Conservation (phyloP, 2,888 invertebrate genomes). For the Leucoptera coffeella region DNA sequence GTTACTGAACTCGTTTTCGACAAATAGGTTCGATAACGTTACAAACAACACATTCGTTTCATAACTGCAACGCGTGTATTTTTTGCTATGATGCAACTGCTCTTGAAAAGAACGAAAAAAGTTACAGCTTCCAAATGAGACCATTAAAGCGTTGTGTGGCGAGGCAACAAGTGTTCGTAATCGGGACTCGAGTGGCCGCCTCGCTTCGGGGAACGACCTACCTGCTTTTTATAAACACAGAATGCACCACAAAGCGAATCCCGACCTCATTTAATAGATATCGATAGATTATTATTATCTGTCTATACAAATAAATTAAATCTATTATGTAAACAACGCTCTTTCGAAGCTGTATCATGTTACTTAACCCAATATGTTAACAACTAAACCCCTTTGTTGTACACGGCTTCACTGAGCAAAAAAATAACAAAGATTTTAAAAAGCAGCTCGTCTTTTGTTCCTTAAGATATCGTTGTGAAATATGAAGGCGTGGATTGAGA, state of each 20-base stretch:
- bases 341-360: too few relatives aligned
- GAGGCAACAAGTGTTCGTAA: conserved; percentile 10
- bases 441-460: conserved; percentile 2
- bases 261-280: conserved; percentile 26
- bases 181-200: conserved; percentile 16
- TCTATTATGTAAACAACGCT: too few relatives aligned
- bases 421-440: conserved; percentile 1
- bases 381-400: too few relatives aligned
- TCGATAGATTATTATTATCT: too few relatives aligned
- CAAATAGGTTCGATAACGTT: too few relatives aligned
- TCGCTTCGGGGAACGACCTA: conserved; percentile 37
- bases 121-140: conserved; percentile 12
- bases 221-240: conserved; percentile 39
- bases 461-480: conserved; percentile 1
- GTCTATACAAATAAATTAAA: too few relatives aligned
- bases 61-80: too few relatives aligned
- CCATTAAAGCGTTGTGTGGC: conserved; percentile 15
- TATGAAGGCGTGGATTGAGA: conserved; percentile 1
- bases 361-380: too few relatives aligned
- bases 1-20: too few relatives aligned
- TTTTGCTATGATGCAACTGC: not conserved
- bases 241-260: conserved; percentile 24
- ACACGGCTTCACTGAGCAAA: not conserved
- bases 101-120: conserved; percentile 7
- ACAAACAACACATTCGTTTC: too few relatives aligned